Percentiles rank a stretch among this genome's conserved stretches.
Evolutionary conservation across 2,888 invertebrate species (phyloP).

Genomic region (Pheosia tremula): DNA sequence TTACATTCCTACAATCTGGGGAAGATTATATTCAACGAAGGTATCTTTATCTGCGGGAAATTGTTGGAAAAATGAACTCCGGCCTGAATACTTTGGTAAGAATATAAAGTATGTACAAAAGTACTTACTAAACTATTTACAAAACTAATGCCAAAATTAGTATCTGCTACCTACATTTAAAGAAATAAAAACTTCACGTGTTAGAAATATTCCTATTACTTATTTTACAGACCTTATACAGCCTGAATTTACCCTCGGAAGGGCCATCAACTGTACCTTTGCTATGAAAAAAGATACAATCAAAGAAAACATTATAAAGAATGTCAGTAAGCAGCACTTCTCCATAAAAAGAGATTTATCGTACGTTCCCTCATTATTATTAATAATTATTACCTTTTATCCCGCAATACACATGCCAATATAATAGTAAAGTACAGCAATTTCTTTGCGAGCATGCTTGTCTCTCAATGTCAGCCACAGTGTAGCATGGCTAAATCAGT

Average conservation of each 20-base stretch:
- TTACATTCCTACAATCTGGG: slow-evolving; percentile 79
- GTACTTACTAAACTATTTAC: no score
- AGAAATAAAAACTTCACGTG: not conserved
- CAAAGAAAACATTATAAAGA: slow-evolving; percentile 70
- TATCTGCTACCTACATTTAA: slow-evolving; percentile 9
- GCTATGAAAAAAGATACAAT: slow-evolving; percentile 73
- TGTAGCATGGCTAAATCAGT: no score
- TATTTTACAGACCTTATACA: slow-evolving; percentile 79
- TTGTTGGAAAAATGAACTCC: slow-evolving; percentile 61
- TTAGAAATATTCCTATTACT: not conserved
- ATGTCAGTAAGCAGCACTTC: slow-evolving; percentile 88
- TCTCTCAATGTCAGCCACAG: no score
- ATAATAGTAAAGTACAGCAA: no score
- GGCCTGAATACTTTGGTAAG: slow-evolving; percentile 73
- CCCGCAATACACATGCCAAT: no score
- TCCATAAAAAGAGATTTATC: slow-evolving; percentile 75
- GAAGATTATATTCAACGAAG: slow-evolving; percentile 77
- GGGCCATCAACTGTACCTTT: slow-evolving; percentile 78
- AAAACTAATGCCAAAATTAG: not conserved
- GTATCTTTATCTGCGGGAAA: slow-evolving; percentile 54
- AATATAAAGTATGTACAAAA: not conserved
- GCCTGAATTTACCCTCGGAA: slow-evolving; percentile 81
- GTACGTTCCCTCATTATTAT: slow-evolving; percentile 55
- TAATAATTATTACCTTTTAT: no score
- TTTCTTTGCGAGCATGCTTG: no score